phyloP scores from a whole-genome alignment of 2,797 vertebrate genomes.

The Danio tinwini region DNA sequence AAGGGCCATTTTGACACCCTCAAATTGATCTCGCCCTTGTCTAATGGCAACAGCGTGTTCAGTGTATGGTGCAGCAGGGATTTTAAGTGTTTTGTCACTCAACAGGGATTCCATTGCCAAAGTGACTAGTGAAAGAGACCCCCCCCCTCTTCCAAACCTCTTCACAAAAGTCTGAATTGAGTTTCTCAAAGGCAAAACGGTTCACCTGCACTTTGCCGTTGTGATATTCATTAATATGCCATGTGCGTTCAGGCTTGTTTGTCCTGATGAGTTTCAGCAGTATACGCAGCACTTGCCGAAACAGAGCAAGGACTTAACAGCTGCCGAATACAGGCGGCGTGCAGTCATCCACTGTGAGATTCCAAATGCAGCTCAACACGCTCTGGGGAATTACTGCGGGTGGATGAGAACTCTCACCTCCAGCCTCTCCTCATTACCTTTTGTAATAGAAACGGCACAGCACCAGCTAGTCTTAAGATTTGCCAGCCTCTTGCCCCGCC shows the following conservation, averaged over 20 bases:
- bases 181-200: constrained; percentile 56
- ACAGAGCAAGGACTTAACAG: constrained; percentile 41
- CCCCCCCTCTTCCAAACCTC: background rate
- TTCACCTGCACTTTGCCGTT: constrained; percentile 33
- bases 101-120: constrained; percentile 46
- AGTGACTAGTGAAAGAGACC: constrained; percentile 42
- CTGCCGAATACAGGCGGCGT: constrained; percentile 51
- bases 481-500: constrained; percentile 27
- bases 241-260: constrained; percentile 9
- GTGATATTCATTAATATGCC: constrained; percentile 49
- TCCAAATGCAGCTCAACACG: constrained; percentile 38
- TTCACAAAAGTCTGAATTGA: constrained; percentile 49
- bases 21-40: constrained; percentile 44
- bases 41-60: constrained; percentile 41
- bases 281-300: constrained; percentile 34
- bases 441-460: constrained; percentile 53
- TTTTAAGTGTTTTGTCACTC: constrained; percentile 55
- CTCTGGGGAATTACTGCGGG: constrained; percentile 54
- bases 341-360: constrained; percentile 43
- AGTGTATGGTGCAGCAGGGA: constrained; percentile 36
- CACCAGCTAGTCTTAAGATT: constrained; percentile 35
- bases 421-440: constrained; percentile 61
- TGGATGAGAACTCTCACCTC: constrained; percentile 58
- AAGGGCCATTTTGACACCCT: constrained; percentile 28
- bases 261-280: constrained; percentile 53